A percentile compares a stretch with the other conserved stretches of the same genome.
Evolutionary conservation across 2,797 vertebrate species (phyloP).

Genomic region (Psittacula echo): DNA sequence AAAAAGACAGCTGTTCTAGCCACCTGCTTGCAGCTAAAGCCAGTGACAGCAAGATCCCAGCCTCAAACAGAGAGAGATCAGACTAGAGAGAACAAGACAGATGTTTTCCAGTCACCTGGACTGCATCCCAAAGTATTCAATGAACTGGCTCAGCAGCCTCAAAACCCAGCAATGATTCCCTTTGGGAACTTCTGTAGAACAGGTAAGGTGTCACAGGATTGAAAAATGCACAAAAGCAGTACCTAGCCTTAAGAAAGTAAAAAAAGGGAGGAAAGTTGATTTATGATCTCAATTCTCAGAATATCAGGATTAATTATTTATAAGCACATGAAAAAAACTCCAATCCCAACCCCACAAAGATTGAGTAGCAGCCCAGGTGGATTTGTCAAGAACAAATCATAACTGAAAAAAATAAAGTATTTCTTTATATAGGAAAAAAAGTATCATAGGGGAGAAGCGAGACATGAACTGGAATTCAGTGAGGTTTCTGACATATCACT

Average conservation of each 20-base stretch:
- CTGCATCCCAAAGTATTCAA: not conserved
- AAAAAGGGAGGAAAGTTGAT: not conserved
- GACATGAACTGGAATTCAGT: not conserved
- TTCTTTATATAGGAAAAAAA: not conserved
- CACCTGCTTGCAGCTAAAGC: constrained; percentile 26
- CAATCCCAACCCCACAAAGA: not conserved
- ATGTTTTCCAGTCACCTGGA: constrained; percentile 16
- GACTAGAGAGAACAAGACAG: not conserved
- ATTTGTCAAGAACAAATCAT: not conserved
- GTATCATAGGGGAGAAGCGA: not conserved
- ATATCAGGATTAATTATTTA: not conserved
- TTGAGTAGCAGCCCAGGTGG: not conserved
- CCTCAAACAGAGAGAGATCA: not conserved
- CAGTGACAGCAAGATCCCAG: constrained; percentile 18
- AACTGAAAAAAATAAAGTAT: not conserved
- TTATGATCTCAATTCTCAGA: not conserved
- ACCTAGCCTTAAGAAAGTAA: not conserved
- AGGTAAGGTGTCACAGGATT: not conserved
- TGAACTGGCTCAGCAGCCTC: not conserved
- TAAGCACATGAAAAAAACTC: not conserved
- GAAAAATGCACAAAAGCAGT: not conserved
- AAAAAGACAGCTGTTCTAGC: constrained; percentile 14
- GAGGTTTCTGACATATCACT: not conserved
- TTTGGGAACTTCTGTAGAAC: not conserved
- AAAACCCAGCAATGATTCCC: not conserved